A percentile compares a stretch with the other conserved stretches of the same genome.
These are phyloP conservation scores for Sebastes fasciatus DNA, from an alignment of 2,113 vertebrate genomes.

Conservation along the genomic window DNA sequence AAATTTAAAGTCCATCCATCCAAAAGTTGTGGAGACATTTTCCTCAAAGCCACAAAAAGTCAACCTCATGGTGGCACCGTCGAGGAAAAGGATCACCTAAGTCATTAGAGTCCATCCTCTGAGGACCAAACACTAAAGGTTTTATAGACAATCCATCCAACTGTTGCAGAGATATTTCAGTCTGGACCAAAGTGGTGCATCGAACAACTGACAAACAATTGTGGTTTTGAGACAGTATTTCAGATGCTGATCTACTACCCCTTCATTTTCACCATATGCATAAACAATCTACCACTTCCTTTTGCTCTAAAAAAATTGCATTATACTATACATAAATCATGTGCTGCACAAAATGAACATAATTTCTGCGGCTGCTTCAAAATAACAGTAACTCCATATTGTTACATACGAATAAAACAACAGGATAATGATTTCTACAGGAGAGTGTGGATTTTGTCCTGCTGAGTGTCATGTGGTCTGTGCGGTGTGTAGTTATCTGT, in stretches of 20 bases:
- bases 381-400: slow-evolving; percentile 4
- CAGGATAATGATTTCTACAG: not conserved
- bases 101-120: no score
- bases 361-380: not conserved
- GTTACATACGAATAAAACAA: slow-evolving; percentile 15
- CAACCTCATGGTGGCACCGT: not conserved
- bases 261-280: not conserved
- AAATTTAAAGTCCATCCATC: not conserved
- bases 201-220: not conserved
- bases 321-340: not conserved
- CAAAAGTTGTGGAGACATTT: not conserved
- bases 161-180: not conserved
- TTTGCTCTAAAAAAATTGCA: not conserved
- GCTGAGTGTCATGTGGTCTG: slow-evolving; percentile 18
- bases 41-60: not conserved
- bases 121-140: not conserved
- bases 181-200: not conserved
- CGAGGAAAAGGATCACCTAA: not conserved
- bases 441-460: slow-evolving; percentile 1
- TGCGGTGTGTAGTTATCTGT: slow-evolving; percentile 31
- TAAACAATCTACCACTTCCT: not conserved
- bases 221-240: not conserved
- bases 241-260: no score
- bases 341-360: not conserved
- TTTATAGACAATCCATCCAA: not conserved